Evolutionary conservation across 2,888 invertebrate species (phyloP).

Genomic region (Scaptodrosophila latifasciaeformis): DNA sequence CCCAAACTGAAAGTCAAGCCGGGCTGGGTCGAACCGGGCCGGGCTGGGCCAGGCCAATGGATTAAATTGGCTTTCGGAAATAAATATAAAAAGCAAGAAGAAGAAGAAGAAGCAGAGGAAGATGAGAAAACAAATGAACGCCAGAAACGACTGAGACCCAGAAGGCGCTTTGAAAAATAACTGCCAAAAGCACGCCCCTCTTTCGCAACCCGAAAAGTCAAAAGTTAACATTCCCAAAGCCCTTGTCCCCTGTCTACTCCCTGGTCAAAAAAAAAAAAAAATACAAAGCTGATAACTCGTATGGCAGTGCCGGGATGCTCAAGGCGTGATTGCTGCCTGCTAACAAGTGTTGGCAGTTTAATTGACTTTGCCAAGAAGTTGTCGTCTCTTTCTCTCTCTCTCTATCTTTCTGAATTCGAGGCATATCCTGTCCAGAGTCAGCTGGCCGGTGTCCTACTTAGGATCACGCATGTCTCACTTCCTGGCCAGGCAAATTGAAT

Average conservation of each 20-base stretch:
- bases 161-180: slow-evolving; percentile 51
- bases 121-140: slow-evolving; percentile 31
- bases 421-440: slow-evolving; percentile 24
- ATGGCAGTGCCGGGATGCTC: slow-evolving; percentile 50
- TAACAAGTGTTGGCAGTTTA: slow-evolving; percentile 73
- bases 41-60: background rate
- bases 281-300: too few relatives aligned
- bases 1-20: background rate
- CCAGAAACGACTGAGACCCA: slow-evolving; percentile 22
- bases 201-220: slow-evolving; percentile 10
- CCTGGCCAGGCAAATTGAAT: slow-evolving; percentile 46
- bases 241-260: background rate
- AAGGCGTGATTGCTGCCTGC: slow-evolving; percentile 71
- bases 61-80: slow-evolving; percentile 61
- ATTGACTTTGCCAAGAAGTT: slow-evolving; percentile 51
- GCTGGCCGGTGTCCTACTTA: slow-evolving; percentile 49
- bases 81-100: slow-evolving; percentile 44
- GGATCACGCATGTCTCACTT: slow-evolving; percentile 40
- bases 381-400: background rate
- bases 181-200: slow-evolving; percentile 44
- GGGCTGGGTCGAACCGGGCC: background rate
- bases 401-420: background rate
- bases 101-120: background rate
- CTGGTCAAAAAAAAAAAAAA: background rate
- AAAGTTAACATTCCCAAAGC: slow-evolving; percentile 5